Conservation (phyloP, 2,113 vertebrate genomes). For the Maccullochella peelii region DNA sequence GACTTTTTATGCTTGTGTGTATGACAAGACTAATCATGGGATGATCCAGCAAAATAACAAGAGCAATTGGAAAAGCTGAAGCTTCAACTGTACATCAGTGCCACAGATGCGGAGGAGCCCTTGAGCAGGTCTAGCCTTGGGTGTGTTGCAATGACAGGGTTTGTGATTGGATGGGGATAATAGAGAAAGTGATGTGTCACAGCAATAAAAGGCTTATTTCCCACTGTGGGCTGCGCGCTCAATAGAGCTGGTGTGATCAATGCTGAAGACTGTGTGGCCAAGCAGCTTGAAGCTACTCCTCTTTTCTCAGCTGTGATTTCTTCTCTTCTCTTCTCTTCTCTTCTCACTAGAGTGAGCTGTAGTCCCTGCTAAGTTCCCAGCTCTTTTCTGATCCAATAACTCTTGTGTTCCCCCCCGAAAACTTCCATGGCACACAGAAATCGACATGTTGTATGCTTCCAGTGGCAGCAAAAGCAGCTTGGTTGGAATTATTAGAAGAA, state of each 20-base stretch:
- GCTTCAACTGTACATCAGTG: neutral
- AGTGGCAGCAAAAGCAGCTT: neutral
- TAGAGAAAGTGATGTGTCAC: constrained; percentile 32
- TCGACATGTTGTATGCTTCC: neutral
- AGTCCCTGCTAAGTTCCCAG: neutral
- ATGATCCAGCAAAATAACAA: neutral
- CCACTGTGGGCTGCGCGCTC: neutral
- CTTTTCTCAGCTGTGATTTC: neutral
- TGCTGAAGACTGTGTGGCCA: neutral
- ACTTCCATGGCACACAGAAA: neutral
- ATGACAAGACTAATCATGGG: neutral
- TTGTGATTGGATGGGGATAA: constrained; percentile 20
- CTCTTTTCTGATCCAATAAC: constrained; percentile 1
- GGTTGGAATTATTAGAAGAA: neutral
- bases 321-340: neutral
- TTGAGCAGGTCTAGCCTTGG: neutral
- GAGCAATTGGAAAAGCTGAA: neutral
- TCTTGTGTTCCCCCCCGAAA: neutral
- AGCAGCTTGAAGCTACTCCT: neutral
- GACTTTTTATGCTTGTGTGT: neutral
- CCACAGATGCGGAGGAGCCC: neutral
- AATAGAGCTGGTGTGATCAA: constrained; percentile 11
- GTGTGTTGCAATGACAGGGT: neutral
- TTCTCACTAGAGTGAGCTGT: neutral
- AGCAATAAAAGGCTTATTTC: constrained; percentile 20